Base-by-base conservation (phyloP, 2,888 invertebrate species). In the Nipponacmea schrenckii region DNA sequence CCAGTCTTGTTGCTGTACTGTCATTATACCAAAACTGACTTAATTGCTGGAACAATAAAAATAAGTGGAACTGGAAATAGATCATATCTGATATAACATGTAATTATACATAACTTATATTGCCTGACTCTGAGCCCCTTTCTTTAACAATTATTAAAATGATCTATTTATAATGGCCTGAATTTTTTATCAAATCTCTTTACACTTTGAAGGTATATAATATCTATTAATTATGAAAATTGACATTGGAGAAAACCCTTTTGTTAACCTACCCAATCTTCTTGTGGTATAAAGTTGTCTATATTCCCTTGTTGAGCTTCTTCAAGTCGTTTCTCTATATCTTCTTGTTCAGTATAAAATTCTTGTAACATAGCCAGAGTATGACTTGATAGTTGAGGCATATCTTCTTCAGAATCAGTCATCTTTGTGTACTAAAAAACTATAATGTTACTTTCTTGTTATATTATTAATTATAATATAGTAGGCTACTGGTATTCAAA, bases 1-100 rank as follows among this genome's bases (percentile, higher is more conserved):
- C 93, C n/a, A 98, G 89, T 0, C 88, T 88, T 44, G 92, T 90
- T 62, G 95, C 93, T 0, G 98, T 98, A 3, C 91, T 88, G 62
- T 94, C 93, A 84, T 94, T 93, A 85, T 98, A 98, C 98, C 98
- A 98, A 90, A 98, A 98, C 90, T 98, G 98, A 86, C 97, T 97
- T 62, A 98, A 90, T 95, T 98, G 96, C 97, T 87, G 77, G 15
- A 64, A 24, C 66, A 71, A 31, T 7, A 68, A 50, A 71, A 17
- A 27, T 1, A 68, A 66, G 24, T 70, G 15, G 48, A 15, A 48
- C 62, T 62, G 56, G 48, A 68, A 64, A 12, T 27, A 27, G 48
- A 15, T 15, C 20, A 62, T 10, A 27, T 26, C 24, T 12, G 24
- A n/a, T n/a, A n/a, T n/a, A n/a, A n/a, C n/a, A n/a, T n/a, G n/a